Conservation (phyloP, 2,888 invertebrate genomes). For the Stegana nigrithorax region DNA sequence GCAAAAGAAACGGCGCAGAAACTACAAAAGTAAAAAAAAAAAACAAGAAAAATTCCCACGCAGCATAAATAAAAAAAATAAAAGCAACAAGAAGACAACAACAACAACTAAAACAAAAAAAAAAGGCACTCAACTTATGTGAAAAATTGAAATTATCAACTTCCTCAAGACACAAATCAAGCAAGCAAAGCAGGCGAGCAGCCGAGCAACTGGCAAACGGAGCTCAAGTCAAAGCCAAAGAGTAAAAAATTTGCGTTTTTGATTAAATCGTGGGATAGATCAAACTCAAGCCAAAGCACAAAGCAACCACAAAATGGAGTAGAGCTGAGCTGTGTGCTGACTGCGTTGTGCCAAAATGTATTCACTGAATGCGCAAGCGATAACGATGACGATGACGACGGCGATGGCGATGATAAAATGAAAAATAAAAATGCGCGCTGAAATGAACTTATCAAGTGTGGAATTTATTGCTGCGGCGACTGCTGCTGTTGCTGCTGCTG, state of each 20-base stretch:
- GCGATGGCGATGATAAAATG: background rate
- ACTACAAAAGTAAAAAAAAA: background rate
- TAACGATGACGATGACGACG: background rate
- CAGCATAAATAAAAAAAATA: constrained; percentile 8
- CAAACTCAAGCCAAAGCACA: constrained; percentile 19
- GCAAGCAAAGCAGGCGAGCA: constrained; percentile 21
- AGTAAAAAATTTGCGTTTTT: constrained; percentile 54
- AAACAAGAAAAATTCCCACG: constrained; percentile 19
- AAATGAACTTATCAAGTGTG: constrained; percentile 14
- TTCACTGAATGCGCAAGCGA: constrained; percentile 9
- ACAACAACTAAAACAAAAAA: too few relatives aligned
- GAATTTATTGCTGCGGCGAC: background rate
- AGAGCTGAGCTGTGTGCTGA: too few relatives aligned
- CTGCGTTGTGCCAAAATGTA: background rate
- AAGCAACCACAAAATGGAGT: background rate
- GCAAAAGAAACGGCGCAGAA: background rate
- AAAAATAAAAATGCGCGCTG: background rate
- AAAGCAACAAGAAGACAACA: too few relatives aligned
- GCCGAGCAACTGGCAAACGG: constrained; percentile 20
- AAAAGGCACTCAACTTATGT: constrained; percentile 6
- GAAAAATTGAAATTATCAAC: constrained; percentile 34
- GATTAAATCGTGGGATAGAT: constrained; percentile 61
- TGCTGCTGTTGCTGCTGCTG: background rate
- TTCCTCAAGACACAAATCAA: constrained; percentile 40
- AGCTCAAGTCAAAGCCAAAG: too few relatives aligned